phyloP scores from a whole-genome alignment of 2,797 vertebrate species.

The Jordanella pulchra region DNA sequence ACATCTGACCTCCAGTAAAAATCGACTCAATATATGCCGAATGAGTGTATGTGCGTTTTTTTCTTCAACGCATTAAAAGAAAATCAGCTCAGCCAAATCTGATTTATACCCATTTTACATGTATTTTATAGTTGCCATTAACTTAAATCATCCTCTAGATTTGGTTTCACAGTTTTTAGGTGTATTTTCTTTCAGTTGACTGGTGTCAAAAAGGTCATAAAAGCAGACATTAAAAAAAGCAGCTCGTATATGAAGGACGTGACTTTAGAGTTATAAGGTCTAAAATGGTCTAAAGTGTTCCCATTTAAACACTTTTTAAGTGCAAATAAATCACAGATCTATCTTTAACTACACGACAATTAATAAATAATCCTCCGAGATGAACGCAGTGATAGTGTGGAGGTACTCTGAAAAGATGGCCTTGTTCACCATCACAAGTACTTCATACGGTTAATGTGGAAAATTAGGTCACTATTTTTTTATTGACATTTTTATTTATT shows the following conservation, averaged over 20 bases:
- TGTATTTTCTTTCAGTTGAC: background rate
- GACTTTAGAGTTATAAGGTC: slow-evolving; percentile 20
- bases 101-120: background rate
- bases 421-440: too few species aligned
- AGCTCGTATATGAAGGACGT: slow-evolving; percentile 29
- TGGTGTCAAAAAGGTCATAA: background rate
- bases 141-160: background rate
- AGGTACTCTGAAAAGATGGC: too few species aligned
- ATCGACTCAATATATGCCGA: background rate
- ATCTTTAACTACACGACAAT: too few species aligned
- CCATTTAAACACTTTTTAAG: slow-evolving; percentile 35
- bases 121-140: background rate
- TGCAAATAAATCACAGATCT: slow-evolving; percentile 49
- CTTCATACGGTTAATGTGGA: slow-evolving; percentile 66
- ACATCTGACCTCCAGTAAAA: slow-evolving; percentile 8
- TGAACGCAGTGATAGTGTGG: too few species aligned
- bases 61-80: background rate
- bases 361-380: too few species aligned
- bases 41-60: background rate
- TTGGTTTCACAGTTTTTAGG: background rate
- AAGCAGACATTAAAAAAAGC: background rate
- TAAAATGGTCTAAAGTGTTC: slow-evolving; percentile 19
- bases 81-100: background rate
- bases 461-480: slow-evolving; percentile 52
- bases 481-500: slow-evolving; percentile 45